phyloP scores from a whole-genome alignment of 2,888 invertebrate species.

The Philonicus albiceps region DNA sequence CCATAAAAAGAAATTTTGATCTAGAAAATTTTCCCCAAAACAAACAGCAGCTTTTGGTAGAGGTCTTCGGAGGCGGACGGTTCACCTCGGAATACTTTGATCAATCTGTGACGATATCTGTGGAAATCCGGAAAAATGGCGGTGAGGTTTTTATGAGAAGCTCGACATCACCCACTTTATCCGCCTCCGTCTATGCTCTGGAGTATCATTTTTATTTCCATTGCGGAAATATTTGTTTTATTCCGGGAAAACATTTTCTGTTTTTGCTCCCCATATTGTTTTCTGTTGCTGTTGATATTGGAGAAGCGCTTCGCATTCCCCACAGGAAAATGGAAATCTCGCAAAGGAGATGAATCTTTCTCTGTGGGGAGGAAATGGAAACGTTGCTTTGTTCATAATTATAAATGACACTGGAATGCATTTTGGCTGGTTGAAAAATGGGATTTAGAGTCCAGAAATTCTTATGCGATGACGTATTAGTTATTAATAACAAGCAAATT shows the following conservation, averaged over 20 bases:
- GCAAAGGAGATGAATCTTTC: not conserved
- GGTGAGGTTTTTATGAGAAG: not conserved
- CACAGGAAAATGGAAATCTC: not conserved
- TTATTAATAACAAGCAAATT: not conserved
- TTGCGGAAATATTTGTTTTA: not conserved
- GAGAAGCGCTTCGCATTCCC: not conserved
- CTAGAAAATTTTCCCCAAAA: not conserved
- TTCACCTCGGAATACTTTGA: not conserved
- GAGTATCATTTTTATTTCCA: not conserved
- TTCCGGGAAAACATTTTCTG: not conserved
- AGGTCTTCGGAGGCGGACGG: not conserved
- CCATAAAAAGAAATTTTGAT: not conserved
- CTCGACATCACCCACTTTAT: not conserved
- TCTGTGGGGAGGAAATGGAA: not conserved
- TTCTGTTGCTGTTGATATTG: not conserved
- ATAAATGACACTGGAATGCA: not conserved
- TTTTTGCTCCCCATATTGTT: not conserved
- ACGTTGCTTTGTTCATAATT: not conserved
- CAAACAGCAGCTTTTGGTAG: not conserved
- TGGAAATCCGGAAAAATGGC: not conserved
- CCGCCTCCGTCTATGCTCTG: not conserved
- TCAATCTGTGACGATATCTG: not conserved
- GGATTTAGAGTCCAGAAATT: not conserved
- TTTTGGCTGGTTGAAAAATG: not conserved
- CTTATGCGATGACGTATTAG: not conserved